Evolutionary conservation across 2,113 vertebrate genomes (phyloP), one percentile per base, ranked within the genome.

Genomic region (Poeciliopsis retropinna): DNA sequence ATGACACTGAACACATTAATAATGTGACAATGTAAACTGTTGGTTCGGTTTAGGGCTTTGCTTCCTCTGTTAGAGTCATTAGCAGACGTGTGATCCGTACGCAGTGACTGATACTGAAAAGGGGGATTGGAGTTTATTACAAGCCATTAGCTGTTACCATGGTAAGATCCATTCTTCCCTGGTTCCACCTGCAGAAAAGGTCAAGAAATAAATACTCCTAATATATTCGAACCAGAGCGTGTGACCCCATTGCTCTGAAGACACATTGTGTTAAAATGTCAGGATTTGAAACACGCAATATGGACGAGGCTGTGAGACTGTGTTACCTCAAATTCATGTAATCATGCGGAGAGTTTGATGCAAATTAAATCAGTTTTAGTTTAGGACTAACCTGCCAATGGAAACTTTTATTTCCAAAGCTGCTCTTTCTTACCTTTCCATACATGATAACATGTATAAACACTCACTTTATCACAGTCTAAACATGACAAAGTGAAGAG

Each of bases 101-200:
- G 47, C 19, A 67, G 22, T 31, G 65, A 73, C 62, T 30, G 79
- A 61, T 41, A 66, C 71, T 47, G 67, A 80, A 72, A 67, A 28
- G 34, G 34, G 25, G 68, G 75, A 66, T 64, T 34, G 63, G 68
- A 44, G 67, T 78, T 83, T 67, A 81, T 79, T 68, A 85, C 12
- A 13, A 78, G 64, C 71, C 80, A 85, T 79, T 78, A 79, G 67
- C 41, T 64, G 74, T 83, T 83, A 30, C 72, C 29, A 60, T 72
- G 80, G 80, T 34, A 74, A 80, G 72, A 60, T 44, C 47, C 61
- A 73, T 63, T 67, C 60, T 72, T 67, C 30, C 60, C 14, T 60
- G 29, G 3, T 0, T 69, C 47, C 28, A 68, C 37, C 25, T 27
- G 41, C n/a, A 67, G 72, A 47, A 78, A 86, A 82, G 66, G 67